phyloP scores from a whole-genome alignment of 2,113 vertebrate species.

The Mus pahari region DNA sequence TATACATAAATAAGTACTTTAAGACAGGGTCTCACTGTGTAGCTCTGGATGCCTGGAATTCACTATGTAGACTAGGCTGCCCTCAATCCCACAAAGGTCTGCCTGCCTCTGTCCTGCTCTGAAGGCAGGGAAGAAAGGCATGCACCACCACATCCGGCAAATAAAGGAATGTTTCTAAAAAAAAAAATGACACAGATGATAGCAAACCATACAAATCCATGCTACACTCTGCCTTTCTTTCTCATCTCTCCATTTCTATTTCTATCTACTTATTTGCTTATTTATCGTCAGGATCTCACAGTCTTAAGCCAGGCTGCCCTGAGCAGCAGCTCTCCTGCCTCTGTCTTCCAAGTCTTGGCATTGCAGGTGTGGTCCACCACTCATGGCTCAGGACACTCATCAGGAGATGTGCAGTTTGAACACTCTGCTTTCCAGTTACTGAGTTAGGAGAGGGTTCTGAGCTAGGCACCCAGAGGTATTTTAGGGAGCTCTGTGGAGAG shows the following conservation, averaged over 20 bases:
- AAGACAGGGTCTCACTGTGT: not conserved
- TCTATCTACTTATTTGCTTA: not conserved
- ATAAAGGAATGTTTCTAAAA: not conserved
- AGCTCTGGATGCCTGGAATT: not conserved
- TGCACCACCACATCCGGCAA: not conserved
- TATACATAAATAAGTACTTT: not conserved
- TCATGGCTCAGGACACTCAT: not conserved
- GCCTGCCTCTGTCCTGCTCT: not conserved
- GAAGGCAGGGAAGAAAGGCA: not conserved
- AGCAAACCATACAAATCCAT: not conserved
- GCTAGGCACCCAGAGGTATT: not conserved
- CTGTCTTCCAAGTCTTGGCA: not conserved
- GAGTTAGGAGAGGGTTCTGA: not conserved
- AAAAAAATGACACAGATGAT: not conserved
- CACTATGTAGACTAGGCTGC: not conserved
- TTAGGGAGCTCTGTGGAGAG: not conserved
- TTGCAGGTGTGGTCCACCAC: no score
- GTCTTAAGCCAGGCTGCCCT: no score
- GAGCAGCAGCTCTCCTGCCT: not conserved
- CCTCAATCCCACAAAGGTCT: not conserved
- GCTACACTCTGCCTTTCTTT: not conserved
- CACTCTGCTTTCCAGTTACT: not conserved
- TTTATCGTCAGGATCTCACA: not conserved
- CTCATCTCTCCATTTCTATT: not conserved
- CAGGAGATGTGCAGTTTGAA: not conserved